Evolutionary conservation across 2,888 invertebrate genomes (phyloP), one percentile per base, ranked within the genome.

Genomic region (Acleris sparsana): DNA sequence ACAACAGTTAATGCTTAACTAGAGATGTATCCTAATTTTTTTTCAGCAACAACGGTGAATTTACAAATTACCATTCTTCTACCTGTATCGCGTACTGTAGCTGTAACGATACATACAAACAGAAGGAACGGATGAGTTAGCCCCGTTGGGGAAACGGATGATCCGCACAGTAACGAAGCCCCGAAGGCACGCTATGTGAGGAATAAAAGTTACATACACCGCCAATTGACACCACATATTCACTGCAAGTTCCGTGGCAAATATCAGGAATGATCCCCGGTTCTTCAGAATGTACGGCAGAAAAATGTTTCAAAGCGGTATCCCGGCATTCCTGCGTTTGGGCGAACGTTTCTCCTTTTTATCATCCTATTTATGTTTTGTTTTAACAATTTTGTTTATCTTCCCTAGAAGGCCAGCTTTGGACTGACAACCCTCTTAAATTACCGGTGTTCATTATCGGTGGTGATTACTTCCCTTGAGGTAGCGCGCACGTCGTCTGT

Each of bases 111-210:
- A 70, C 72, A 74, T n/a, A n/a, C n/a, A 73, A 68, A 70, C 69
- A 61, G 67, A 67, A 76, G 71, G 73, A 68, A 67, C 60, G 58
- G 67, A 52, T 61, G 61, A 62, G 62, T 62, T 59, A 61, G 61
- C 77, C 76, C 78, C 75, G 70, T 69, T 62, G 77, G 77, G 75
- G 73, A 73, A 78, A 77, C 70, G 76, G 78, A 76, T 81, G 76
- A 80, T 79, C 79, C 76, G 76, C 79, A 75, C 73, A 75, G 80
- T 87, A 88, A 88, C 85, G 86, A 88, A 88, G 78, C 83, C 86
- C 84, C 70, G 70, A 69, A 79, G 86, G 83, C 83, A 77, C 83
- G 81, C 79, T 79, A 81, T 82, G 76, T 77, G 68, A 75, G 75
- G 83, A 83, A 85, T 83, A 86, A 85, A 86, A 84, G 82, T 84